Percentiles rank a stretch among this genome's conserved stretches.
phyloP scores from a whole-genome alignment of 2,888 invertebrate genomes.

The Cryptocephalus primarius region DNA sequence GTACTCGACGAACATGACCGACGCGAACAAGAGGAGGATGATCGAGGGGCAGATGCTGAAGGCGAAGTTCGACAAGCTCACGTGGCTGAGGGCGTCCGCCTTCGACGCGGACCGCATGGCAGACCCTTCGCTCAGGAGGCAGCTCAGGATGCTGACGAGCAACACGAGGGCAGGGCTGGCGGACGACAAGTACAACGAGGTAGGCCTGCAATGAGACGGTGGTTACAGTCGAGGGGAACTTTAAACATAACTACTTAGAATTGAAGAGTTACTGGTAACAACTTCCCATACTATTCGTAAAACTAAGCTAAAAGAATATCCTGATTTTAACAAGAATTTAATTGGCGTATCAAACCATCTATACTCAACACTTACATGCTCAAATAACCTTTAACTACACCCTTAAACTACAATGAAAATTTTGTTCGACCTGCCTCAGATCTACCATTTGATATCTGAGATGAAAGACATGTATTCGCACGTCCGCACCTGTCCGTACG shows the following conservation, averaged over 20 bases:
- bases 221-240: too few species aligned
- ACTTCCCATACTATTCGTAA: too few species aligned
- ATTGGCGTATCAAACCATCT: too few species aligned
- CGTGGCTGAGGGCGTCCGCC: slow-evolving; percentile 60
- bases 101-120: slow-evolving; percentile 59
- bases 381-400: too few species aligned
- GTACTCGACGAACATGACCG: slow-evolving; percentile 67
- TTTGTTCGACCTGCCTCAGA: slow-evolving; percentile 37
- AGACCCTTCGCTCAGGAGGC: slow-evolving; percentile 54
- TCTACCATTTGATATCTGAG: slow-evolving; percentile 59
- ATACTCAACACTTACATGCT: too few species aligned
- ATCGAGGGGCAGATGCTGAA: slow-evolving; percentile 58
- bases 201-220: too few species aligned
- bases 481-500: slow-evolving; percentile 59
- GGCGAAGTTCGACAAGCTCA: slow-evolving; percentile 62
- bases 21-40: slow-evolving; percentile 58
- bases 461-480: slow-evolving; percentile 71
- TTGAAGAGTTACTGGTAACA: too few species aligned
- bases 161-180: slow-evolving; percentile 63
- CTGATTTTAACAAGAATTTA: too few species aligned
- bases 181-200: slow-evolving; percentile 64
- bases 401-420: too few species aligned
- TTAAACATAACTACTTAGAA: too few species aligned
- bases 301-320: too few species aligned
- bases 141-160: slow-evolving; percentile 58